Evolutionary conservation across 2,113 vertebrate genomes (phyloP).

Genomic region (Chaenocephalus aceratus): DNA sequence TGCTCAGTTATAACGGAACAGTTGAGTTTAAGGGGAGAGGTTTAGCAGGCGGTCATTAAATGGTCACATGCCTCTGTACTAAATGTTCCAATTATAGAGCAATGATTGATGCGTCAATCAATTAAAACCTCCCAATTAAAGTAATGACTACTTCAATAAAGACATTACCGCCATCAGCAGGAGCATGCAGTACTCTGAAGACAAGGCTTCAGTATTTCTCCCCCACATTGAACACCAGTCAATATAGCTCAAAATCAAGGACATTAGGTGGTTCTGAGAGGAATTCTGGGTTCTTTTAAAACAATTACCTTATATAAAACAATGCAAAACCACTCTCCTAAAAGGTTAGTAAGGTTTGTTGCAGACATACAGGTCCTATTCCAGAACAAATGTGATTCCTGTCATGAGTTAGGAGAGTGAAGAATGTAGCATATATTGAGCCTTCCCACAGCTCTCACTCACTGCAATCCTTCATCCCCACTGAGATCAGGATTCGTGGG

Average conservation of each 20-base stretch:
- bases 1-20: conserved; percentile 4
- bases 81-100: conserved; percentile 2
- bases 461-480: conserved; percentile 15
- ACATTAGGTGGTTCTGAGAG: background rate
- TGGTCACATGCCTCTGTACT: background rate
- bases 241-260: background rate
- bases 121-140: conserved; percentile 15
- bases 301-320: background rate
- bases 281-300: background rate
- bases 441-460: conserved; percentile 6
- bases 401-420: conserved; percentile 7
- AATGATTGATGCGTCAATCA: conserved; percentile 1
- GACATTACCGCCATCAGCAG: conserved; percentile 3
- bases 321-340: background rate
- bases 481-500: conserved; percentile 31
- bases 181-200: background rate
- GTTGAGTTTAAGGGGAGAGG: background rate
- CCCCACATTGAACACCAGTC: background rate
- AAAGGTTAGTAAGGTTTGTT: background rate
- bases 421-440: conserved; percentile 18
- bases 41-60: background rate
- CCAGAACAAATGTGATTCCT: background rate
- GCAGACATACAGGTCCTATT: background rate
- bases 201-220: background rate
- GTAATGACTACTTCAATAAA: conserved; percentile 9